phyloP scores from a whole-genome alignment of 2,113 vertebrate species.

The Ciconia boyciana region DNA sequence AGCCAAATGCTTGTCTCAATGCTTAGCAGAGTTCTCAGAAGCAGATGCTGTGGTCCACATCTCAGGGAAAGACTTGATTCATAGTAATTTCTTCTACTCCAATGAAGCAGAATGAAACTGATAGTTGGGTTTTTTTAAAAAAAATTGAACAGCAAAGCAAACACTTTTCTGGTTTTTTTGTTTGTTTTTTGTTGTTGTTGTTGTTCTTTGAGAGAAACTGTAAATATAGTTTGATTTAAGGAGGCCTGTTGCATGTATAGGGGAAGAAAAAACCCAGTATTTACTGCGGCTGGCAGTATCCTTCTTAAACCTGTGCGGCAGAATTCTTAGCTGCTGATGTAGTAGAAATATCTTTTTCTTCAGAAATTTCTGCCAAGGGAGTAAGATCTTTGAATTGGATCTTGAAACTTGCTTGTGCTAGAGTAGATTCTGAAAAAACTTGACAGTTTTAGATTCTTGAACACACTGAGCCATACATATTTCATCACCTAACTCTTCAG shows the following conservation, averaged over 20 bases:
- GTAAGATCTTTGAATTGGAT: neutral
- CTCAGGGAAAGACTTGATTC: neutral
- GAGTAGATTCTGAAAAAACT: neutral
- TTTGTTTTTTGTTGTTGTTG: too few species aligned
- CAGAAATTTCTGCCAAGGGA: neutral
- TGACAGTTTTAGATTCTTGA: neutral
- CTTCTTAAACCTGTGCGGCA: neutral
- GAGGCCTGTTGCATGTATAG: neutral
- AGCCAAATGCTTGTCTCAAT: neutral
- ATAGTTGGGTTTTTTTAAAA: neutral
- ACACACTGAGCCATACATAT: neutral
- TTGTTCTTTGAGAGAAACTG: neutral
- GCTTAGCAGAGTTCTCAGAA: neutral
- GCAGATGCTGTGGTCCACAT: neutral
- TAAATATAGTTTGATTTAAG: neutral
- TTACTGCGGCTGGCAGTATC: neutral
- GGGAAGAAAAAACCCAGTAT: neutral
- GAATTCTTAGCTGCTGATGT: constrained; percentile 41
- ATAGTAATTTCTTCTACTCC: neutral
- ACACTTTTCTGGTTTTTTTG: neutral
- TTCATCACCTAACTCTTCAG: neutral
- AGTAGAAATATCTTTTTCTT: constrained; percentile 2
- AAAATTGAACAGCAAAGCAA: neutral
- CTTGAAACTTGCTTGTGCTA: neutral
- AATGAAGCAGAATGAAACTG: neutral